Evolutionary conservation across 2,113 vertebrate species (phyloP), one percentile per base, ranked within the genome.

Genomic region (Rissa tridactyla): DNA sequence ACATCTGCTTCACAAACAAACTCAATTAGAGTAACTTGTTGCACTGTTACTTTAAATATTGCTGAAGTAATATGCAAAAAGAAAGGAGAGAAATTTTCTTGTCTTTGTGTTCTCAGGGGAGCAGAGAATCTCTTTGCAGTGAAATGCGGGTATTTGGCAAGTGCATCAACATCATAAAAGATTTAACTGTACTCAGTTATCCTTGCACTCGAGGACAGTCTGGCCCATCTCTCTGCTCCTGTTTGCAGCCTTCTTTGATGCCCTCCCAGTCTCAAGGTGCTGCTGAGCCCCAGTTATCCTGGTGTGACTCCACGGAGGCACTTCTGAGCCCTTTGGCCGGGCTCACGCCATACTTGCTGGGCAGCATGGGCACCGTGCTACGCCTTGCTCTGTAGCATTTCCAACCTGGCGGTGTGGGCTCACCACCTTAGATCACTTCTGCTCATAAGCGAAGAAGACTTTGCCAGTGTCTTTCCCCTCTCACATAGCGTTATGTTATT

Each of bases 301-400:
- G 8, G 3, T 23, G 30, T 38, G 54, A 72, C 30, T 69, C 61
- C 47, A n/a, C 1, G 2, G 40, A 69, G 73, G 8, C 44, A 27
- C 14, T 15, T 79, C 47, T 0, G 3, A 82, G 49, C 44, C 64
- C 49, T 30, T 54, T 44, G 1, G 19, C n/a, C 38, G n/a, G 52
- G 23, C 42, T 82, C 77, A 30, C 0, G 0, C 17, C 25, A 1
- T 4, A 4, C 26, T 11, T 73, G 13, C 46, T 5, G 30, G 71
- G 11, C 72, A 73, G 40, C 70, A 64, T 3, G 20, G 38, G 13
- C 44, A 58, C 12, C 18, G 3, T 2, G 30, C 20, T 36, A 0
- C 23, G 57, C 54, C 38, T 47, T 11, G 18, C 54, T 70, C 60
- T 55, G 80, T 4, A 30, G 54, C 36, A 15, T 58, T 55, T 87